Conservation (phyloP, 2,113 vertebrate species). For the Dolichallabes microphthalmus region DNA sequence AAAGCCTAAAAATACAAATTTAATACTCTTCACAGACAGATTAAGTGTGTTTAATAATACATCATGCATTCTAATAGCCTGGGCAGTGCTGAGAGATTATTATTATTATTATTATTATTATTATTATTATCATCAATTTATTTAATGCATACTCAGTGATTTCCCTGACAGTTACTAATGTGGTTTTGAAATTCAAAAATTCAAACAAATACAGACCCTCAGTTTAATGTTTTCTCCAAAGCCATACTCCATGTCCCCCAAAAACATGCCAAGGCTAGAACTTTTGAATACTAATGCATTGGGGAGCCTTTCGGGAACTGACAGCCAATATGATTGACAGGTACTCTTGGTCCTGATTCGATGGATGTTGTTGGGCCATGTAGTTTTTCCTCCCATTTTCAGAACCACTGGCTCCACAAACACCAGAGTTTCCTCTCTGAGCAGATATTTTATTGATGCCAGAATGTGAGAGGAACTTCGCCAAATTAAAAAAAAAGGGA, state of each 20-base stretch:
- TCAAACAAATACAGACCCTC: not conserved
- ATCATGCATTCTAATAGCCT: not conserved
- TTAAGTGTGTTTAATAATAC: not conserved
- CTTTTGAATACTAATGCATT: not conserved
- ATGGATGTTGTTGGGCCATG: not conserved
- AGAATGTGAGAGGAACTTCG: constrained; percentile 5
- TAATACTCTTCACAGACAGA: not conserved
- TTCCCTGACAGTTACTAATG: not conserved
- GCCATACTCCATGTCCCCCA: not conserved
- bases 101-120: too few species aligned
- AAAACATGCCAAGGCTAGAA: constrained; percentile 13
- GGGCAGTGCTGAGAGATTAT: not conserved
- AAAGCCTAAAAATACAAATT: not conserved
- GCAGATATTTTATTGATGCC: constrained; percentile 16
- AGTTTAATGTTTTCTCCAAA: not conserved
- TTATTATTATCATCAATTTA: too few species aligned
- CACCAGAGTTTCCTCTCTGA: not conserved
- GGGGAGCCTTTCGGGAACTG: not conserved
- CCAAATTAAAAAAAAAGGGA: not conserved
- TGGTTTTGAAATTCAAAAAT: not conserved
- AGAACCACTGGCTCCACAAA: constrained; percentile 1
- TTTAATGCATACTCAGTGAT: not conserved
- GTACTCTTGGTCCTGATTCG: not conserved
- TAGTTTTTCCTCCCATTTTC: not conserved
- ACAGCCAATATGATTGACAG: not conserved